Evolutionary conservation across 2,113 vertebrate species (phyloP).

Genomic region (Todiramphus chloris): DNA sequence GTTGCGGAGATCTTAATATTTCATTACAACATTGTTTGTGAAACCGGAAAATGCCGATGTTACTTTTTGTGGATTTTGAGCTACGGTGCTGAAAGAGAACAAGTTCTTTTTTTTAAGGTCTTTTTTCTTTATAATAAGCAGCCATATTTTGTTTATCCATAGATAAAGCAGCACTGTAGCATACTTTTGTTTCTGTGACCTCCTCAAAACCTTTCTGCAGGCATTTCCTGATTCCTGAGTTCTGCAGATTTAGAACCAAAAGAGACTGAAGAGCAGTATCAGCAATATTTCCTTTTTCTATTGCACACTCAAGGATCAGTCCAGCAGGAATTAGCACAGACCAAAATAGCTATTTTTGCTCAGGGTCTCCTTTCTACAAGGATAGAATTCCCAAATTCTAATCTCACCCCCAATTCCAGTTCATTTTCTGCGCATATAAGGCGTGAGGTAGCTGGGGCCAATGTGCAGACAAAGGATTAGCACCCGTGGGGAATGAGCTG

Average conservation of each 20-base stretch:
- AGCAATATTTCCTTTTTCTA: conserved; percentile 1
- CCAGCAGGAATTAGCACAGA: not conserved
- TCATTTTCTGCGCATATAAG: not conserved
- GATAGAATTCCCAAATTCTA: not conserved
- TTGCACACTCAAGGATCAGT: rapidly evolving
- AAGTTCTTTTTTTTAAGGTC: not conserved
- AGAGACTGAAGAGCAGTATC: not conserved
- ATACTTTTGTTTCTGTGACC: conserved; percentile 24
- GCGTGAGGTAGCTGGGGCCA: not conserved
- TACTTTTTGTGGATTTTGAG: not conserved
- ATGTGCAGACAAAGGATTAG: not conserved
- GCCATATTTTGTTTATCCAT: conserved; percentile 26
- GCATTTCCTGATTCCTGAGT: conserved; percentile 18
- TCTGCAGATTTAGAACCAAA: conserved; percentile 3
- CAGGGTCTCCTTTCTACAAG: not conserved
- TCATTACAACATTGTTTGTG: not conserved
- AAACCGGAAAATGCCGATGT: not conserved
- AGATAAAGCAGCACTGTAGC: not conserved
- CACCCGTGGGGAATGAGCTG: not conserved
- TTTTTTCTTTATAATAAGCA: not conserved
- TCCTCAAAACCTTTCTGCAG: conserved; percentile 36
- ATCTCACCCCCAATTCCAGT: not conserved
- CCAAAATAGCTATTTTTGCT: not conserved
- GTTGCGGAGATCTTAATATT: not conserved
- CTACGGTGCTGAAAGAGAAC: not conserved